These are phyloP conservation scores for Philopotamus ludificatus DNA, from an alignment of 1,140 invertebrate genomes.

Conservation along the genomic window DNA sequence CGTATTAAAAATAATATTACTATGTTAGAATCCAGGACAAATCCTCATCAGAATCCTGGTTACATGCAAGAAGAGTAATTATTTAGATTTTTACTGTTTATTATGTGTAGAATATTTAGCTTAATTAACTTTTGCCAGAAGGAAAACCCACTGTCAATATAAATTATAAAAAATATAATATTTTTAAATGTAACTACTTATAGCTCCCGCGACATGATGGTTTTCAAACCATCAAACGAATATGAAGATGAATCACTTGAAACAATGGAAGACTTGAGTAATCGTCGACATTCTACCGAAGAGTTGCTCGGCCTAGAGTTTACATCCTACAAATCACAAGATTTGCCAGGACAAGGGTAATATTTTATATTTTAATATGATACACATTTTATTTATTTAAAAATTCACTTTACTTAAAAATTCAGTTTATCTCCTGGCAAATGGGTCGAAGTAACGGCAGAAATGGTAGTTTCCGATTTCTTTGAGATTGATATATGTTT, in stretches of 20 bases:
- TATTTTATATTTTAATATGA: not conserved
- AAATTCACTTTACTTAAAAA: not conserved
- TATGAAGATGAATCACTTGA: not conserved
- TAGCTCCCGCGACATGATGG: too few relatives aligned
- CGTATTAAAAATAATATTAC: too few relatives aligned
- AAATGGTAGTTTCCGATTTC: not conserved
- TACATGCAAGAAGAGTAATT: not conserved
- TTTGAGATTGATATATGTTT: not conserved
- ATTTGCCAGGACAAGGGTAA: slow-evolving; percentile 5
- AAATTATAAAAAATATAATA: too few relatives aligned
- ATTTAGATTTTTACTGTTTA: not conserved
- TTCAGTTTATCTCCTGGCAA: slow-evolving; percentile 5
- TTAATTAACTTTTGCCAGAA: too few relatives aligned
- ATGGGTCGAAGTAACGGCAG: not conserved
- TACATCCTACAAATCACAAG: not conserved
- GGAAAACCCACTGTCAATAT: too few relatives aligned
- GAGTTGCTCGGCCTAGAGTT: slow-evolving; percentile 7
- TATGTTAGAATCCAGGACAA: too few relatives aligned
- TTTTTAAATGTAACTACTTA: too few relatives aligned
- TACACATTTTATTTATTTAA: not conserved
- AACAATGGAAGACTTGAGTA: not conserved
- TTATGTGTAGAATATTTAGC: too few relatives aligned
- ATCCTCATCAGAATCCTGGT: too few relatives aligned
- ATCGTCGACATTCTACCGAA: not conserved
- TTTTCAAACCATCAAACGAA: too few relatives aligned